Evolutionary conservation across 1,140 invertebrate species (phyloP).

Genomic region (Vollenhovia emeryi): DNA sequence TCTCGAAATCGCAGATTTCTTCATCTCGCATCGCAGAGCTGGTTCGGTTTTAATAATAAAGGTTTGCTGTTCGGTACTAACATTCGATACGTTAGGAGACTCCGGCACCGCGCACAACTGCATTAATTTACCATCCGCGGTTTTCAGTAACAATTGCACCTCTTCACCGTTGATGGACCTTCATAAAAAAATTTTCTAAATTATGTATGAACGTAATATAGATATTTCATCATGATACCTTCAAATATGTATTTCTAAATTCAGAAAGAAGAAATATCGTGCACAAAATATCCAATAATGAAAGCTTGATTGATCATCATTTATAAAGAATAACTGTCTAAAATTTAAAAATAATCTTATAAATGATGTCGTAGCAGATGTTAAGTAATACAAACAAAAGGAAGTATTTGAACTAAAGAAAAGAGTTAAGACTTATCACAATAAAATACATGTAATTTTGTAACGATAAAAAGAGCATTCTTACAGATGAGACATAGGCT

Average conservation of each 20-base stretch:
- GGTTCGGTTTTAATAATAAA: constrained; percentile 77
- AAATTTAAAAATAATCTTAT: neutral
- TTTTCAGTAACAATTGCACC: constrained; percentile 84
- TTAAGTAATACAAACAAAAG: neutral
- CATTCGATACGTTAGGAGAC: constrained; percentile 33
- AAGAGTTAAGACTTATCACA: neutral
- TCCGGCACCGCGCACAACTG: constrained; percentile 82
- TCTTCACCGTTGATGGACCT: constrained; percentile 82
- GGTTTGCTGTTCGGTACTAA: constrained; percentile 60
- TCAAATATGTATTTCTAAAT: constrained; percentile 25
- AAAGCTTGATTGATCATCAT: neutral
- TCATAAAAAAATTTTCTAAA: constrained; percentile 4
- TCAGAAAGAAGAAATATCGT: neutral
- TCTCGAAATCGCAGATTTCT: constrained; percentile 59
- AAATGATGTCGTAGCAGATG: neutral
- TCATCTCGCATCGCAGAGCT: constrained; percentile 66
- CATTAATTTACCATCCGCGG: constrained; percentile 85
- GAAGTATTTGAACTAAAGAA: neutral
- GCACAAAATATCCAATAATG: no score
- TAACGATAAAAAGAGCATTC: neutral
- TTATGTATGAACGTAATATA: neutral
- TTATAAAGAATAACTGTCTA: neutral
- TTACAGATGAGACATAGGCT: constrained; percentile 65
- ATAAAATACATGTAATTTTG: neutral
- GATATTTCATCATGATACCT: neutral